Conservation (phyloP, 2,888 invertebrate genomes). For the Hololepta plana region DNA sequence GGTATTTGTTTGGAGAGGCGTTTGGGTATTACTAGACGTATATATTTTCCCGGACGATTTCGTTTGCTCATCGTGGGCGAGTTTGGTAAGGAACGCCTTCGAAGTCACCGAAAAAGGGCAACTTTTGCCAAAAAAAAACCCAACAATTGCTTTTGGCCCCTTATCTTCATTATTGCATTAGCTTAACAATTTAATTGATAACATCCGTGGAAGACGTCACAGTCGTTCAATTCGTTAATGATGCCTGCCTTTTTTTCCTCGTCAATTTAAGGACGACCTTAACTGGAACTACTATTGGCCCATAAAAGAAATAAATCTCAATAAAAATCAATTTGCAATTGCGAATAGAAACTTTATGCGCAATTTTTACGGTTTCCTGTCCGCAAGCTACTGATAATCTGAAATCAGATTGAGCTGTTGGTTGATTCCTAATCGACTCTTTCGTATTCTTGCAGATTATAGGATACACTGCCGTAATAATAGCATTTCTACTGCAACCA, state of each 20-base stretch:
- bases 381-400: background rate
- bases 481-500: slow-evolving; percentile 59
- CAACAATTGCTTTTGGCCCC: too few relatives aligned
- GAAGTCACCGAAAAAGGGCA: too few relatives aligned
- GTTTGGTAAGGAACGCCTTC: slow-evolving; percentile 65
- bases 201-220: too few relatives aligned
- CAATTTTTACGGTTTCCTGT: background rate
- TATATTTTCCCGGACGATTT: slow-evolving; percentile 56
- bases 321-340: too few relatives aligned
- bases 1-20: slow-evolving; percentile 77
- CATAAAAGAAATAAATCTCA: too few relatives aligned
- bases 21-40: slow-evolving; percentile 67
- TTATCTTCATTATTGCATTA: too few relatives aligned
- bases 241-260: too few relatives aligned
- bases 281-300: too few relatives aligned
- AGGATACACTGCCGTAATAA: slow-evolving; percentile 54
- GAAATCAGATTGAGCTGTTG: background rate
- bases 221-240: too few relatives aligned
- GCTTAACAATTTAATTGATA: too few relatives aligned
- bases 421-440: slow-evolving; percentile 4
- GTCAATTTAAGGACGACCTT: too few relatives aligned
- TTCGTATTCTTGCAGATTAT: slow-evolving; percentile 40
- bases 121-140: too few relatives aligned
- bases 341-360: background rate
- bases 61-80: slow-evolving; percentile 53